Evolutionary conservation across 2,797 vertebrate species (phyloP).

Genomic region (Caiman crocodilus): DNA sequence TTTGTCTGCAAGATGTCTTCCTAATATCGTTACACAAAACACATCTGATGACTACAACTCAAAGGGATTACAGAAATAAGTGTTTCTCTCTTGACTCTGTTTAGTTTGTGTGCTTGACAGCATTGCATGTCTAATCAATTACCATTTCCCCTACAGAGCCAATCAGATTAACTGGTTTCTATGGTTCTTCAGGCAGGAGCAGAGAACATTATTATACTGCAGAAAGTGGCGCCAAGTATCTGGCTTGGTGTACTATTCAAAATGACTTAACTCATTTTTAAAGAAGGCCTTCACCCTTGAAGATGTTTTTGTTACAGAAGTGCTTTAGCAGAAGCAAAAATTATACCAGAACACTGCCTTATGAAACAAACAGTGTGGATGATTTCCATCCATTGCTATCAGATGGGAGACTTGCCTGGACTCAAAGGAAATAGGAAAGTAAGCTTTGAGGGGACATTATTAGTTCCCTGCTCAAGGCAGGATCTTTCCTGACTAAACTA

Average conservation of each 20-base stretch:
- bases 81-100: background rate
- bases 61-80: constrained; percentile 38
- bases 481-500: too few relatives aligned
- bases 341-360: background rate
- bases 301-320: background rate
- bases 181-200: background rate
- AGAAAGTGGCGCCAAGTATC: background rate
- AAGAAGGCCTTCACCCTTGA: background rate
- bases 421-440: background rate
- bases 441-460: too few relatives aligned
- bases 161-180: background rate
- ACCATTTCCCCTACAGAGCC: background rate
- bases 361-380: background rate
- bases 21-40: background rate
- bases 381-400: background rate
- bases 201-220: background rate
- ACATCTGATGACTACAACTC: background rate
- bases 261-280: background rate
- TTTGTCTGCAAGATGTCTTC: background rate
- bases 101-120: background rate
- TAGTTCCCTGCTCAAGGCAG: too few relatives aligned
- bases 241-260: background rate
- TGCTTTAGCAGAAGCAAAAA: background rate
- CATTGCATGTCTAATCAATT: background rate
- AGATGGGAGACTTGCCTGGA: background rate